These are phyloP conservation scores for Tragelaphus buxtoni DNA, from an alignment of 2,113 vertebrate genomes.

Conservation along the genomic window DNA sequence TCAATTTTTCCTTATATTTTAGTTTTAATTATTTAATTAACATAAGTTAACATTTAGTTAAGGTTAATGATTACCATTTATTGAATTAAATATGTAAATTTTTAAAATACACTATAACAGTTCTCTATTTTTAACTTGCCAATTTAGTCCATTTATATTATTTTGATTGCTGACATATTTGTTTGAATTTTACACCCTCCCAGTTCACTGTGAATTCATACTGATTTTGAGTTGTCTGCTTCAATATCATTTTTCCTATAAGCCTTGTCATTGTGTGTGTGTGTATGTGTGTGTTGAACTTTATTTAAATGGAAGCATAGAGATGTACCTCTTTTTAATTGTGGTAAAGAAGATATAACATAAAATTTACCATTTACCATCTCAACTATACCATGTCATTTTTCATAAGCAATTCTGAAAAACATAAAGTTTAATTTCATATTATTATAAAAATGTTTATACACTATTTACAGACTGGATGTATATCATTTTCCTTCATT, in stretches of 20 bases:
- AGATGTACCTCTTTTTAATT: background rate
- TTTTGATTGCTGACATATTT: background rate
- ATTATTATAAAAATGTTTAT: background rate
- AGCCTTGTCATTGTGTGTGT: background rate
- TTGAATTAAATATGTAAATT: background rate
- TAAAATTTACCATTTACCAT: background rate
- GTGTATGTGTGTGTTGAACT: background rate
- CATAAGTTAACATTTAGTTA: background rate
- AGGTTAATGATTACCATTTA: background rate
- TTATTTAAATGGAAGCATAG: background rate
- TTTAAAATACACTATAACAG: background rate
- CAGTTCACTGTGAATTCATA: background rate
- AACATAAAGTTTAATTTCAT: background rate
- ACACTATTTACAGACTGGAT: background rate
- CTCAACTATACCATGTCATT: background rate
- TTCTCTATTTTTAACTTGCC: background rate
- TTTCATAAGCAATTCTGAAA: background rate
- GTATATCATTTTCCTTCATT: background rate
- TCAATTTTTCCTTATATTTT: background rate
- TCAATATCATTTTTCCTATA: background rate
- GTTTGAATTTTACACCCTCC: background rate
- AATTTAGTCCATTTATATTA: background rate
- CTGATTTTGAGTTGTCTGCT: background rate
- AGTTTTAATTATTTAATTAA: background rate
- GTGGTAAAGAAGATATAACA: background rate